Percentiles rank a stretch among this genome's conserved stretches.
These are phyloP conservation scores for Hyposoter didymator DNA, from an alignment of 2,888 invertebrate species.

Conservation along the genomic window DNA sequence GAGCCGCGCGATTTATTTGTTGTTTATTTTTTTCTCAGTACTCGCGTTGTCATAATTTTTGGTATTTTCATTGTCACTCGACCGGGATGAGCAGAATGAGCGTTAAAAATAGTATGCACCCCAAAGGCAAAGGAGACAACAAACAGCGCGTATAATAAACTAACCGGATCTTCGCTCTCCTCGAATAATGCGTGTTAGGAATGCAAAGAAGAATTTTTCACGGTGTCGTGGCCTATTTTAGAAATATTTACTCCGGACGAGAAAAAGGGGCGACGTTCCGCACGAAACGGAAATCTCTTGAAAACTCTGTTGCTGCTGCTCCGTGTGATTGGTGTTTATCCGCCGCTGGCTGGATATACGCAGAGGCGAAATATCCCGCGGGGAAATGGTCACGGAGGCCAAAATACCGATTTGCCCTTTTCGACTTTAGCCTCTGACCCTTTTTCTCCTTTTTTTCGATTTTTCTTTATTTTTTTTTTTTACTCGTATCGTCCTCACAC, in stretches of 20 bases:
- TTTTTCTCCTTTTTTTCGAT: conserved; percentile 10
- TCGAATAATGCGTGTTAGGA: background rate
- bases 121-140: background rate
- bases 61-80: conserved; percentile 20
- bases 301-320: conserved; percentile 32
- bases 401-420: conserved; percentile 58
- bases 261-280: conserved; percentile 38
- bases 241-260: conserved; percentile 50
- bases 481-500: conserved; percentile 32
- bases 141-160: conserved; percentile 8
- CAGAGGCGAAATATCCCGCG: conserved; percentile 56
- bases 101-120: conserved; percentile 22
- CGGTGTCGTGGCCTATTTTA: conserved; percentile 53
- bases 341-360: background rate
- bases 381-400: conserved; percentile 65
- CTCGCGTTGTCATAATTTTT: conserved; percentile 17
- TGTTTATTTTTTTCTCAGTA: conserved; percentile 16
- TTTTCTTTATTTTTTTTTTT: conserved; percentile 19
- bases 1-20: too few relatives aligned
- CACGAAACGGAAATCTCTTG: conserved; percentile 60
- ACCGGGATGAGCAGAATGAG: background rate
- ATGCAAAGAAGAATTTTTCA: conserved; percentile 62
- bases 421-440: conserved; percentile 46
- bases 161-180: conserved; percentile 53
- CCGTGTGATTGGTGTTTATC: conserved; percentile 9